Conservation (phyloP, 2,888 invertebrate genomes). For the Drosophila histrio region DNA sequence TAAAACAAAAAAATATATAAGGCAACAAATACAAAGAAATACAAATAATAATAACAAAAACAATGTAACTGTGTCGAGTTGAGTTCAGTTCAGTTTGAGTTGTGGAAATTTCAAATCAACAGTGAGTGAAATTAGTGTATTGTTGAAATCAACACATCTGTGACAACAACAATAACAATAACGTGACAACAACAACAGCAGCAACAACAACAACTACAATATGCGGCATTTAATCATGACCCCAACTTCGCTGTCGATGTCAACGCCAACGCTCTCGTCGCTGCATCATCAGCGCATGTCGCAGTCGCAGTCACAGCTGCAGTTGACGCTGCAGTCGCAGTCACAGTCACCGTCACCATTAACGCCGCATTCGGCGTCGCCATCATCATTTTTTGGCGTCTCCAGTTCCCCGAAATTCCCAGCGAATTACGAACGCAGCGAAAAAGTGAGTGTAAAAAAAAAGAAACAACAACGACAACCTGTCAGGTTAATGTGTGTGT, state of each 20-base stretch:
- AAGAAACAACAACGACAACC: conserved; percentile 2
- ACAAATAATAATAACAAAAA: conserved; percentile 23
- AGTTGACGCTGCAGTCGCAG: conserved; percentile 38
- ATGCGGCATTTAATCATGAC: conserved; percentile 80
- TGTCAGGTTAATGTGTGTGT: background rate
- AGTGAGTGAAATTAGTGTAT: conserved; percentile 50
- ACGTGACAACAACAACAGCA: conserved; percentile 10
- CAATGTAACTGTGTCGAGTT: conserved; percentile 56
- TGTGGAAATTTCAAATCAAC: conserved; percentile 38
- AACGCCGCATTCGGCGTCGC: conserved; percentile 61
- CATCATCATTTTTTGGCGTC: conserved; percentile 62
- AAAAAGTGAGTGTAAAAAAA: conserved; percentile 78
- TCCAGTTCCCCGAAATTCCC: conserved; percentile 73
- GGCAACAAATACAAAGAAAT: background rate
- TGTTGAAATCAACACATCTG: conserved; percentile 42
- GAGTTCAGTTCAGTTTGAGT: conserved; percentile 30
- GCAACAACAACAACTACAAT: conserved; percentile 20
- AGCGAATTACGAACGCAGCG: conserved; percentile 80
- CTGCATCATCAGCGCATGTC: conserved; percentile 71
- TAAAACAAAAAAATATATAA: conserved; percentile 5
- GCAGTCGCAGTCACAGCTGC: conserved; percentile 35
- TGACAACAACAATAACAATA: conserved; percentile 21
- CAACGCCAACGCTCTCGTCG: conserved; percentile 71
- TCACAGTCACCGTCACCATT: conserved; percentile 52
- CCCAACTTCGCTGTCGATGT: conserved; percentile 71